Conservation (phyloP, 2,113 vertebrate species). For the Sceloporus undulatus region DNA sequence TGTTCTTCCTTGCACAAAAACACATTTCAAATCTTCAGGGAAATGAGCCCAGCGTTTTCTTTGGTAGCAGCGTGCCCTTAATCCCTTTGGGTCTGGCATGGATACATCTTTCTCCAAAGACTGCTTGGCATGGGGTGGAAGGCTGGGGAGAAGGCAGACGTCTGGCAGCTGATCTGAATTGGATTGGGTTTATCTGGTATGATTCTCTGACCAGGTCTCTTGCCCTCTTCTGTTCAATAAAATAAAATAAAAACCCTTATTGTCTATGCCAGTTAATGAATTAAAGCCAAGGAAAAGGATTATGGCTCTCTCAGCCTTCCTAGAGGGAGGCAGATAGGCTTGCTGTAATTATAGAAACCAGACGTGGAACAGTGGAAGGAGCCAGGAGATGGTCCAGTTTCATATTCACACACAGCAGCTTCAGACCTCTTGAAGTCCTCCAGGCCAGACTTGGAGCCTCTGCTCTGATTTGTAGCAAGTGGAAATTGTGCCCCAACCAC, state of each 20-base stretch:
- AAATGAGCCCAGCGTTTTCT: conserved; percentile 36
- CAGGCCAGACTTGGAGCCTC: background rate
- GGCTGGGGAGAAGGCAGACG: background rate
- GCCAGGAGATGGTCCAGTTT: background rate
- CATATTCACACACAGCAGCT: background rate
- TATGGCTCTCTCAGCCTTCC: background rate
- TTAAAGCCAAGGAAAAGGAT: background rate
- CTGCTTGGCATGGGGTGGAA: background rate
- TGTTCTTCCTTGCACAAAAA: conserved; percentile 13
- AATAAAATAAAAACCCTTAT: background rate
- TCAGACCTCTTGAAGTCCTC: background rate
- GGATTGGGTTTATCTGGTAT: background rate
- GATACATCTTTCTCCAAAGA: conserved; percentile 17
- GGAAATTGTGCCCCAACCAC: background rate
- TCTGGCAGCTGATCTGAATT: background rate
- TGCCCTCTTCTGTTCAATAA: too few species aligned
- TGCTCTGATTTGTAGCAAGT: background rate
- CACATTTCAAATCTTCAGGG: conserved; percentile 22
- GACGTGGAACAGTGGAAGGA: background rate
- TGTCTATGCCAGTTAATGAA: background rate
- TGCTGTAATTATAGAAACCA: background rate
- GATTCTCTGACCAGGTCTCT: background rate
- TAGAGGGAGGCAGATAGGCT: background rate
- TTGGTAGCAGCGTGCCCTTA: conserved; percentile 9
- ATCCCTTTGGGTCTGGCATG: conserved; percentile 2